phyloP scores from a whole-genome alignment of 2,888 invertebrate genomes.

The Sinodicranocentrus sp. region DNA sequence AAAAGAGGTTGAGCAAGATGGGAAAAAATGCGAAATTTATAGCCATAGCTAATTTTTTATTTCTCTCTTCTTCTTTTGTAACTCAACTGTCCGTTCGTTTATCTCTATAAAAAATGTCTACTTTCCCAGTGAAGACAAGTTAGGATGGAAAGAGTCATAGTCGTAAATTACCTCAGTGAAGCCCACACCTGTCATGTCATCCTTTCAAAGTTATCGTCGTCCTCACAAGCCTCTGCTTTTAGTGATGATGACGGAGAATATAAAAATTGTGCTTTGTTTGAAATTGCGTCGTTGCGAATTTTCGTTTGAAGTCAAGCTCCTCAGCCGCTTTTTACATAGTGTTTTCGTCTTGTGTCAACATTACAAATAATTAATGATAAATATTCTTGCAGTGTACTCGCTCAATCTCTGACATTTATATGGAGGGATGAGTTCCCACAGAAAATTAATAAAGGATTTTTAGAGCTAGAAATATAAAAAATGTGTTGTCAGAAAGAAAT shows the following conservation, averaged over 20 bases:
- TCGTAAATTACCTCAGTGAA: constrained; percentile 46
- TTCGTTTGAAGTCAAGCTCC: background rate
- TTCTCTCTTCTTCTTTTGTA: background rate
- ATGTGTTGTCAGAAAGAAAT: constrained; percentile 25
- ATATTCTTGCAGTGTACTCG: background rate
- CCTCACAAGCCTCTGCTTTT: constrained; percentile 35
- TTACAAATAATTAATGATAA: constrained; percentile 61
- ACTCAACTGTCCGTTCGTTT: constrained; percentile 12
- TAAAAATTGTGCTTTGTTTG: background rate
- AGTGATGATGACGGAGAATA: background rate
- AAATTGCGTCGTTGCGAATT: background rate
- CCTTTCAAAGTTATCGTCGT: too few relatives aligned
- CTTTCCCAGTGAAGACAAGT: constrained; percentile 33
- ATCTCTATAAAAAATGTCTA: constrained; percentile 19
- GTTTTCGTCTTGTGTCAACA: constrained; percentile 37
- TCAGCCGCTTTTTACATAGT: background rate
- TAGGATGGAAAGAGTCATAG: constrained; percentile 5
- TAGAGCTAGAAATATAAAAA: background rate
- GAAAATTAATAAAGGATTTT: background rate
- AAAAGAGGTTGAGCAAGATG: background rate
- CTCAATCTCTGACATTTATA: background rate
- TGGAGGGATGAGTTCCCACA: constrained; percentile 38
- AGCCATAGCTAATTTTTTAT: background rate
- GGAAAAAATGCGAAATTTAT: background rate
- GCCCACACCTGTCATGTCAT: constrained; percentile 56